phyloP scores from a whole-genome alignment of 2,113 vertebrate species.

The Ictalurus punctatus region DNA sequence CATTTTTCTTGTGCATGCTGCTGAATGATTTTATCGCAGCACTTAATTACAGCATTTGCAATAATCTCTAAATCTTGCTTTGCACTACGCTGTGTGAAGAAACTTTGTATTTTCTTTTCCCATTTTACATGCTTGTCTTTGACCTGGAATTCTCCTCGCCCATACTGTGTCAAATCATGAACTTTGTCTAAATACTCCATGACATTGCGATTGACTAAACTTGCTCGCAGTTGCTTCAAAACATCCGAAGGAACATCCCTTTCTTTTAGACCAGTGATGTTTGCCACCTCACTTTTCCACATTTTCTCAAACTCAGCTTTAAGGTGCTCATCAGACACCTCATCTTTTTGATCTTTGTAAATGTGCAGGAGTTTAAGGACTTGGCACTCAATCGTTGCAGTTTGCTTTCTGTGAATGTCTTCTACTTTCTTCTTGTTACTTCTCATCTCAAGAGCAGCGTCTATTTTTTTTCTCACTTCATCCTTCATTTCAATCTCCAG shows the following conservation, averaged over 20 bases:
- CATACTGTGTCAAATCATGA: background rate
- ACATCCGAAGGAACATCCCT: conserved; percentile 49
- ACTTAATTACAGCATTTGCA: conserved; percentile 29
- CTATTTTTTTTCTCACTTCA: conserved; percentile 13
- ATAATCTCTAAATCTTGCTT: background rate
- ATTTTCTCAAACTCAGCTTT: conserved; percentile 35
- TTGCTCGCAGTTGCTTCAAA: conserved; percentile 37
- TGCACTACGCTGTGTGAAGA: background rate
- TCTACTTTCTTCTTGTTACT: conserved; percentile 36
- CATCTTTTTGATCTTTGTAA: conserved; percentile 40
- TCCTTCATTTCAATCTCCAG: conserved; percentile 54
- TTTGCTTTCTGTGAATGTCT: conserved; percentile 45
- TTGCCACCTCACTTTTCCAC: conserved; percentile 54
- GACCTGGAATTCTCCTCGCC: background rate
- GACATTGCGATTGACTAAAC: conserved; percentile 38
- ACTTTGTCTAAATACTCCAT: conserved; percentile 33
- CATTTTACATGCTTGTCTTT: background rate
- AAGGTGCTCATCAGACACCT: conserved; percentile 37
- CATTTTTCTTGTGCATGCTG: too few relatives aligned
- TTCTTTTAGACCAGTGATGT: conserved; percentile 5
- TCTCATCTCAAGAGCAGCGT: conserved; percentile 28
- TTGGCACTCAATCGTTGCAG: conserved; percentile 53
- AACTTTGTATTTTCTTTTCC: background rate
- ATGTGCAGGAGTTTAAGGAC: conserved; percentile 54
- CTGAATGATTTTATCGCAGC: background rate